Percentiles rank a stretch among this genome's conserved stretches.
phyloP scores from a whole-genome alignment of 2,113 vertebrate species.

The Gallinago jamesoni region DNA sequence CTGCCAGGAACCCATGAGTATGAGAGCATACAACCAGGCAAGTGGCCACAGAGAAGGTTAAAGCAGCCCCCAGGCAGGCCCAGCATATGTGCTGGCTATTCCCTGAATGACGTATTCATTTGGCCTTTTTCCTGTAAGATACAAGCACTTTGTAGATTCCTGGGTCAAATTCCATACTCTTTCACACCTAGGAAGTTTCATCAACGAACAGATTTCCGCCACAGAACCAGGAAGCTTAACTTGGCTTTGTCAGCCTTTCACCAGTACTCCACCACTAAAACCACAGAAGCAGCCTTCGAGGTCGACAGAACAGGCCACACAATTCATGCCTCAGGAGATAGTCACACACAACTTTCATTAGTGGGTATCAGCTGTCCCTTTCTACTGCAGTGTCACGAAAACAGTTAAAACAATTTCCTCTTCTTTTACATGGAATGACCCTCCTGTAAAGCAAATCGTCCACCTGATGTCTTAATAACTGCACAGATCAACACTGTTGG shows the following conservation, averaged over 20 bases:
- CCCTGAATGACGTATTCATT: neutral
- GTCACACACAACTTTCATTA: neutral
- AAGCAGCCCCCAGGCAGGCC: neutral
- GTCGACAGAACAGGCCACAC: accelerated
- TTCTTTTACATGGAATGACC: neutral
- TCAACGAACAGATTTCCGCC: neutral
- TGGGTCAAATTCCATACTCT: neutral
- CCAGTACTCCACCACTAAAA: neutral
- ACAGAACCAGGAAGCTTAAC: neutral
- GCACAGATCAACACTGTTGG: neutral
- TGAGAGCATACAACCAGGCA: neutral
- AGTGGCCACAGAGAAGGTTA: neutral
- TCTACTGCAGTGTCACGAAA: neutral
- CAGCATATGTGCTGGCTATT: neutral
- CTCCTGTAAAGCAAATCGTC: neutral
- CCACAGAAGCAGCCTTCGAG: neutral
- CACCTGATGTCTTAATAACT: neutral
- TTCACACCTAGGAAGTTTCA: neutral
- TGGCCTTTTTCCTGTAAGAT: neutral
- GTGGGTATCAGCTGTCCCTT: neutral
- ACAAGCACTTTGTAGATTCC: neutral
- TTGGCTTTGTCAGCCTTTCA: neutral
- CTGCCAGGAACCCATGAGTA: neutral
- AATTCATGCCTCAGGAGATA: neutral
- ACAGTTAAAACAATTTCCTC: neutral